Evolutionary conservation across 2,797 vertebrate genomes (phyloP).

Genomic region (Periparus ater): DNA sequence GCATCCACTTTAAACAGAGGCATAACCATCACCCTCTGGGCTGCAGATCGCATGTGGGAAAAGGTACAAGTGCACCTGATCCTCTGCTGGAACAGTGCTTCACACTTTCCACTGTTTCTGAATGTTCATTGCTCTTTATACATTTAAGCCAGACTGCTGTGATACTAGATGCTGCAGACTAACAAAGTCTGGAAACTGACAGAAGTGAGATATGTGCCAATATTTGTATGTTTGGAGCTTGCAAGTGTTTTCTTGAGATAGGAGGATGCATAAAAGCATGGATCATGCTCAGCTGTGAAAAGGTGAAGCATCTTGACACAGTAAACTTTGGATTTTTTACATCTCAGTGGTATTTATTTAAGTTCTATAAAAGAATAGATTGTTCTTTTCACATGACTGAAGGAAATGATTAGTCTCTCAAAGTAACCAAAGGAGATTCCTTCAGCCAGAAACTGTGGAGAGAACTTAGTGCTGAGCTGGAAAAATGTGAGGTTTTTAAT

Average conservation of each 20-base stretch:
- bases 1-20: background rate
- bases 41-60: background rate
- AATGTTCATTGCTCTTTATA: background rate
- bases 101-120: background rate
- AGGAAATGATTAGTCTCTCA: background rate
- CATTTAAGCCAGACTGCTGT: background rate
- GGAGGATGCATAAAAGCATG: background rate
- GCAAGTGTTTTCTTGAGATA: background rate
- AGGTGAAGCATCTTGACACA: background rate
- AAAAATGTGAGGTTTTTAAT: constrained; percentile 34
- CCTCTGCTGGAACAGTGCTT: background rate
- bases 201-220: background rate
- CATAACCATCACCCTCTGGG: background rate
- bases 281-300: background rate
- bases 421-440: background rate
- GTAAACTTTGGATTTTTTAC: background rate
- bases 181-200: background rate
- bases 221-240: background rate
- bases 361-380: background rate
- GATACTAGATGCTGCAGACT: background rate
- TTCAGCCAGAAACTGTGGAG: background rate
- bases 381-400: background rate
- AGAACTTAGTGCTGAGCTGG: background rate
- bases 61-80: background rate
- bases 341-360: background rate